Evolutionary conservation across 2,797 vertebrate species (phyloP).

Genomic region (Sphaeramia orbicularis): DNA sequence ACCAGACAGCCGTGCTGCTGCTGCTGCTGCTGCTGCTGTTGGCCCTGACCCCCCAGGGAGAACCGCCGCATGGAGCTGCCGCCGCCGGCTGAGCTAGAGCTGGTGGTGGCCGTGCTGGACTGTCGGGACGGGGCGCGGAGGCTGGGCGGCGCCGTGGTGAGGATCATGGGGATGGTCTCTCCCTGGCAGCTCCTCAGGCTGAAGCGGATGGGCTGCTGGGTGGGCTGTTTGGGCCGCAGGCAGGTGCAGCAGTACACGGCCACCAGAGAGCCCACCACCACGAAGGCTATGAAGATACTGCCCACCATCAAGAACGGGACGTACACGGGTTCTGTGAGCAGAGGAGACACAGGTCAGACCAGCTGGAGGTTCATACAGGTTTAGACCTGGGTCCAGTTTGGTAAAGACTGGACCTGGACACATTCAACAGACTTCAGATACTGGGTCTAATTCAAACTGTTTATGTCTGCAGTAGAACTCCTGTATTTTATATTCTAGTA

Average conservation of each 20-base stretch:
- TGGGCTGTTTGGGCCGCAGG: slow-evolving; percentile 93
- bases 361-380: too few relatives aligned
- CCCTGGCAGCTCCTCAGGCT: slow-evolving; percentile 94
- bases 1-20: slow-evolving; percentile 85
- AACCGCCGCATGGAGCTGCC: slow-evolving; percentile 90
- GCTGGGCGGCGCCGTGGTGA: slow-evolving; percentile 87
- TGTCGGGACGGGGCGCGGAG: slow-evolving; percentile 93
- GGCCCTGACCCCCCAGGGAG: slow-evolving; percentile 84
- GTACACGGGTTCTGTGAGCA: slow-evolving; percentile 92
- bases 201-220: slow-evolving; percentile 93
- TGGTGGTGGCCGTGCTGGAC: slow-evolving; percentile 95
- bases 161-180: slow-evolving; percentile 98
- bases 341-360: slow-evolving; percentile 1
- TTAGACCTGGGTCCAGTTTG: too few relatives aligned
- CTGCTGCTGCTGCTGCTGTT: slow-evolving; percentile 69
- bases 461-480: too few relatives aligned
- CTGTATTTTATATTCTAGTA: too few relatives aligned
- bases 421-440: too few relatives aligned
- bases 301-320: slow-evolving; percentile 98
- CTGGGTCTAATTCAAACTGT: too few relatives aligned
- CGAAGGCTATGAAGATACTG: slow-evolving; percentile 97
- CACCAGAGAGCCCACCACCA: slow-evolving; percentile 94
- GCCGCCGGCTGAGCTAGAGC: slow-evolving; percentile 91
- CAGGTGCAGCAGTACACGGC: slow-evolving; percentile 98
- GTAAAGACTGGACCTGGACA: too few relatives aligned